phyloP scores from a whole-genome alignment of 2,888 invertebrate genomes.

The Sinhomidia bicolor region DNA sequence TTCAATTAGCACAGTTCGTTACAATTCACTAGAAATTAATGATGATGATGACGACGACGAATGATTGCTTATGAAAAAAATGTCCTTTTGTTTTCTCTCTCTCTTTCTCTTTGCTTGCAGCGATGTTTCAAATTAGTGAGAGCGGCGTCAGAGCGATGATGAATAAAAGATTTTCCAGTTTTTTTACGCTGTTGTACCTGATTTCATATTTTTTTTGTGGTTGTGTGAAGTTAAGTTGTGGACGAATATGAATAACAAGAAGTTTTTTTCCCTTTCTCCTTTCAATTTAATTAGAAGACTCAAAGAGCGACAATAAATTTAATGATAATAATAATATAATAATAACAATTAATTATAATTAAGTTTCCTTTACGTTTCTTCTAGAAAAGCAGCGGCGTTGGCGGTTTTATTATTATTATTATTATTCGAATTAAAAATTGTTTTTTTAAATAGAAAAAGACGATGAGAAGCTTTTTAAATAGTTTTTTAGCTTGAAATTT shows the following conservation, averaged over 20 bases:
- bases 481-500: neutral
- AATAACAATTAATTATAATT: conserved; percentile 5
- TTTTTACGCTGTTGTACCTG: conserved; percentile 48
- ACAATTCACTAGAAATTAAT: neutral
- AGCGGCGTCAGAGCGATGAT: neutral
- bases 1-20: conserved; percentile 40
- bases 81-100: neutral
- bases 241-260: conserved; percentile 64
- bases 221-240: conserved; percentile 67
- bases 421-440: conserved; percentile 17
- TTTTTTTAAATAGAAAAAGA: conserved; percentile 31
- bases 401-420: conserved; percentile 7
- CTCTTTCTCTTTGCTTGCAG: neutral
- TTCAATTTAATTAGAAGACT: neutral
- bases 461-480: conserved; percentile 12
- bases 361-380: conserved; percentile 65
- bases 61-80: conserved; percentile 3
- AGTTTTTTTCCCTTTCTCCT: conserved; percentile 33
- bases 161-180: neutral
- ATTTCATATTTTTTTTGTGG: conserved; percentile 43
- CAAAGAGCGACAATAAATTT: conserved; percentile 21
- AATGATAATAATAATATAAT: neutral
- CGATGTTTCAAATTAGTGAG: conserved; percentile 11
- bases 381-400: conserved; percentile 50
- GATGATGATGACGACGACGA: neutral